Percentiles rank a stretch among this genome's conserved stretches.
Evolutionary conservation across 2,797 vertebrate species (phyloP).

Genomic region (Mormyrops boulengeri): DNA sequence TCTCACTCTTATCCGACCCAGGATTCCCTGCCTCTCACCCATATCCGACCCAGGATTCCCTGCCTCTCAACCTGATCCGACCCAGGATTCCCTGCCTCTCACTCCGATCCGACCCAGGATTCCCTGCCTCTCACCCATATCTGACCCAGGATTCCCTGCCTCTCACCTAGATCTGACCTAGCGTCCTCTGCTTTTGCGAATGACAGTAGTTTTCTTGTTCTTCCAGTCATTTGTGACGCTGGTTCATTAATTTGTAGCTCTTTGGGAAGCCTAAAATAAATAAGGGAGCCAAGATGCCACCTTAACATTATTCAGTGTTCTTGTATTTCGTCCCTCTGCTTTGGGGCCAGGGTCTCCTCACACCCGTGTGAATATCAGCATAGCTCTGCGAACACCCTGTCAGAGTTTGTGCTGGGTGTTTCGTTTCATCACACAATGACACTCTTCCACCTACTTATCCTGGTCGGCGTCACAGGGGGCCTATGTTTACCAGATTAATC

Average conservation of each 20-base stretch:
- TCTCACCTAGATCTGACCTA: constrained; percentile 26
- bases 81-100: constrained; percentile 33
- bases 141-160: constrained; percentile 13
- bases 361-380: constrained; percentile 46
- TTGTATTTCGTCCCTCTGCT: background rate
- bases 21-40: constrained; percentile 35
- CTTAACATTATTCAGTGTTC: background rate
- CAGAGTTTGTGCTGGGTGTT: background rate
- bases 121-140: constrained; percentile 31
- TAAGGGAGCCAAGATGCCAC: background rate
- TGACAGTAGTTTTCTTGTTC: background rate
- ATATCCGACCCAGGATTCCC: background rate
- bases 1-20: constrained; percentile 28
- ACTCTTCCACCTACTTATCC: background rate
- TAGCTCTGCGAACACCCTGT: constrained; percentile 40
- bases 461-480: background rate
- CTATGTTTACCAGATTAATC: too few relatives aligned
- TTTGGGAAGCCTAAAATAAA: background rate
- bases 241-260: background rate
- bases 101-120: background rate
- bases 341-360: background rate
- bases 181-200: constrained; percentile 11
- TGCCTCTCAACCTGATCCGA: constrained; percentile 33
- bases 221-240: background rate
- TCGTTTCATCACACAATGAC: background rate